Evolutionary conservation across 2,797 vertebrate species (phyloP).

Genomic region (Leptodactylus fallax): DNA sequence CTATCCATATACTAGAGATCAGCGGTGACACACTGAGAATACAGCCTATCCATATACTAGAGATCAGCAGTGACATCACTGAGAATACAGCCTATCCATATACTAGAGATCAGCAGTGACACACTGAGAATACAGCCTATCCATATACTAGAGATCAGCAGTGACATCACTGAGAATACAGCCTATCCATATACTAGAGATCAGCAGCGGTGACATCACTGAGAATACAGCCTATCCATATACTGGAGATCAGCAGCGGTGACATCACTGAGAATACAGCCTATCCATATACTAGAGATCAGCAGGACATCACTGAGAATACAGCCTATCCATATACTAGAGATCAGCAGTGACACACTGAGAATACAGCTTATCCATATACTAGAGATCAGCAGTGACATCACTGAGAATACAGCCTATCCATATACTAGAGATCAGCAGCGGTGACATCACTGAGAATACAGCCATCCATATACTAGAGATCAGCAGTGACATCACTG

Average conservation of each 20-base stretch:
- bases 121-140: not conserved
- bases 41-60: not conserved
- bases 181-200: no score
- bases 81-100: not conserved
- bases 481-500: slow-evolving; percentile 3
- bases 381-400: not conserved
- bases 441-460: not conserved
- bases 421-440: not conserved
- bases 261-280: no score
- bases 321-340: not conserved
- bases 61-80: not conserved
- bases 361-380: not conserved
- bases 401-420: no score
- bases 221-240: no score
- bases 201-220: no score
- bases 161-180: no score
- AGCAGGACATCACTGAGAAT: no score
- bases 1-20: not conserved
- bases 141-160: no score
- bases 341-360: not conserved
- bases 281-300: no score
- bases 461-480: no score
- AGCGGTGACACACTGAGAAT: not conserved
- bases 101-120: not conserved
- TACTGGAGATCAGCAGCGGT: no score